Evolutionary conservation across 2,888 invertebrate genomes (phyloP).

Genomic region (Dexiosoma caninum): DNA sequence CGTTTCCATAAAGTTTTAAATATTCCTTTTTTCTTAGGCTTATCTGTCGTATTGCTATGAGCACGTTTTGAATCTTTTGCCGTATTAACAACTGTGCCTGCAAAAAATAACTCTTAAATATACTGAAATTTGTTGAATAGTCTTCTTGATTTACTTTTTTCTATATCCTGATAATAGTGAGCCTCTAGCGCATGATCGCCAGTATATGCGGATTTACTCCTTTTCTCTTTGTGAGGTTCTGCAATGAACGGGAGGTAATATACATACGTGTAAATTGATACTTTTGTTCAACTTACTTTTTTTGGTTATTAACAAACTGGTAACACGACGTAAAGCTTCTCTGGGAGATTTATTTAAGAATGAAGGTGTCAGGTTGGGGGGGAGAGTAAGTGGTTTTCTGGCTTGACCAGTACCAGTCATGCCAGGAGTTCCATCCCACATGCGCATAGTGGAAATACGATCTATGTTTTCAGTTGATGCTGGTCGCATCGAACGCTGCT

Average conservation of each 20-base stretch:
- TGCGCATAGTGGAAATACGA: constrained; percentile 81
- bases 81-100: constrained; percentile 23
- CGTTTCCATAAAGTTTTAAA: constrained; percentile 94
- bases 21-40: constrained; percentile 88
- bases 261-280: too few species aligned
- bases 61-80: constrained; percentile 71
- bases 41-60: constrained; percentile 70
- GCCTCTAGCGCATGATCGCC: constrained; percentile 56
- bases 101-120: background rate
- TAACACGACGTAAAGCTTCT: constrained; percentile 91
- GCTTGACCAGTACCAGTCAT: constrained; percentile 79
- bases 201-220: constrained; percentile 52
- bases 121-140: background rate
- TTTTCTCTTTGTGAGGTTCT: constrained; percentile 55
- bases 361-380: constrained; percentile 92
- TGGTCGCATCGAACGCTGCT: constrained; percentile 84
- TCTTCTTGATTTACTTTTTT: constrained; percentile 36
- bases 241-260: background rate
- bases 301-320: constrained; percentile 89
- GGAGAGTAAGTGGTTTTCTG: constrained; percentile 90
- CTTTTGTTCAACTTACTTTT: constrained; percentile 80
- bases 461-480: constrained; percentile 92
- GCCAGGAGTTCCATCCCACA: constrained; percentile 78
- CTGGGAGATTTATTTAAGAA: constrained; percentile 93
- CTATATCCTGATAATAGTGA: constrained; percentile 59